Evolutionary conservation across 2,113 vertebrate genomes (phyloP).

Genomic region (Patagioenas fasciata): DNA sequence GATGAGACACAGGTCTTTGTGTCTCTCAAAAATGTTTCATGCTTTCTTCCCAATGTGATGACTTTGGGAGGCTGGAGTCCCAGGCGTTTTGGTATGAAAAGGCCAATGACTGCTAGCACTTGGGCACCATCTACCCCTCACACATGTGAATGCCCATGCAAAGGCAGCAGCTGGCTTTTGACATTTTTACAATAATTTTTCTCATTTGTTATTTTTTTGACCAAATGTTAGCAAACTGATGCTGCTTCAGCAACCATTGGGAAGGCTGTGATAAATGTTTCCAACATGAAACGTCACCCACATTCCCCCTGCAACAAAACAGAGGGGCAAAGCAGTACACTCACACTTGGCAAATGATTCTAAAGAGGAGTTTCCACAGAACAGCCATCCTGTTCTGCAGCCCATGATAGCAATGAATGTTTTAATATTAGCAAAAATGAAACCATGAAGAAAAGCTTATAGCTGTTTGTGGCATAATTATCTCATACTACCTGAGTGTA

Average conservation of each 20-base stretch:
- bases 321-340: background rate
- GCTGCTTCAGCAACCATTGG: background rate
- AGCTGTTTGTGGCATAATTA: background rate
- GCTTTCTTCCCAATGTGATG: background rate
- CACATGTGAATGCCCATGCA: background rate
- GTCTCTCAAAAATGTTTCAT: background rate
- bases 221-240: background rate
- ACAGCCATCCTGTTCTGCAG: background rate
- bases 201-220: background rate
- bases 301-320: background rate
- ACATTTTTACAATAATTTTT: background rate
- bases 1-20: background rate
- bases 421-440: background rate
- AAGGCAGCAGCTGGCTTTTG: background rate
- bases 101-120: background rate
- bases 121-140: accelerated
- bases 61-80: background rate
- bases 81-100: background rate
- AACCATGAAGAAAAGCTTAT: background rate
- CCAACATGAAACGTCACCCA: background rate
- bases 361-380: background rate
- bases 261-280: background rate
- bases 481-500: background rate
- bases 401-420: background rate
- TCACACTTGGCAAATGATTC: background rate